Conservation (phyloP, 2,888 invertebrate genomes). For the Lymantria monacha region DNA sequence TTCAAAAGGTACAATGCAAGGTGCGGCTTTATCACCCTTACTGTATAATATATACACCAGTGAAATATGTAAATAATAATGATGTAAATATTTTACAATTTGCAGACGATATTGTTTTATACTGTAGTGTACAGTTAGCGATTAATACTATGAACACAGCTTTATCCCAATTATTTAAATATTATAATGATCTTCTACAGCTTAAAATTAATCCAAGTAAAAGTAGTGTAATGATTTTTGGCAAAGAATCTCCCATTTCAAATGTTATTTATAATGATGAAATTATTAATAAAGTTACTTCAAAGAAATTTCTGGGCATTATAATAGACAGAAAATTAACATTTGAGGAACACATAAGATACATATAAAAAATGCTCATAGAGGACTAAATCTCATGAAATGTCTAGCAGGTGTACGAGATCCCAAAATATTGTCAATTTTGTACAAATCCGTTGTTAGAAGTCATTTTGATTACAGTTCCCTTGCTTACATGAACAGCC, state of each 20-base stretch:
- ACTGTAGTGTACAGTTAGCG: not conserved
- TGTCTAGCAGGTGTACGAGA: constrained; percentile 13
- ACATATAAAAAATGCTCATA: constrained; percentile 8
- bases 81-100: not conserved
- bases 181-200: not conserved
- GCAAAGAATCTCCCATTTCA: too few species aligned
- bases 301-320: constrained; percentile 4
- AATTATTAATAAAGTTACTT: too few species aligned
- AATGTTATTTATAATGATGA: too few species aligned
- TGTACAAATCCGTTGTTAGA: too few species aligned
- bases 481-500: too few species aligned
- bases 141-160: not conserved
- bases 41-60: constrained; percentile 7
- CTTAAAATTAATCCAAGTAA: not conserved
- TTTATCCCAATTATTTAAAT: not conserved
- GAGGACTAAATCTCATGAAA: constrained; percentile 12
- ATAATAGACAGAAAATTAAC: constrained; percentile 1
- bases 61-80: not conserved
- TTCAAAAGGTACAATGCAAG: constrained; percentile 11
- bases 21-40: constrained; percentile 12
- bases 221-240: too few species aligned
- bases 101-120: constrained; percentile 1
- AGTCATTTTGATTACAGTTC: too few species aligned
- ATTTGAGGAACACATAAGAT: too few species aligned
- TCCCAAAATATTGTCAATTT: too few species aligned